Evolutionary conservation across 2,888 invertebrate species (phyloP).

Genomic region (Chymomyza fuscimana): DNA sequence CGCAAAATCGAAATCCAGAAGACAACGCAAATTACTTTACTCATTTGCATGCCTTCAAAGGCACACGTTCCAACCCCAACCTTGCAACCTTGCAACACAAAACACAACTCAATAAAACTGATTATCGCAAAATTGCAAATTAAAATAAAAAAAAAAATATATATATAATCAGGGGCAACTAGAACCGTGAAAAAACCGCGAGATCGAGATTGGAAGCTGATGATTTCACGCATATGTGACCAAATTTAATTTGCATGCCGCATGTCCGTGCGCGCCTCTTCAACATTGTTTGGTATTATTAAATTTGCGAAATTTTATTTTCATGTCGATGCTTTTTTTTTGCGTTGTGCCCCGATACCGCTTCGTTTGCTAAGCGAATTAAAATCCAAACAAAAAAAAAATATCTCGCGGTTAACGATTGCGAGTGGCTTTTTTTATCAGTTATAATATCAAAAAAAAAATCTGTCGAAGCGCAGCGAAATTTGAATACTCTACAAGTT

Average conservation of each 20-base stretch:
- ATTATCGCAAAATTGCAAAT: slow-evolving; percentile 68
- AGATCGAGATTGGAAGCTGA: neutral
- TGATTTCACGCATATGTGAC: slow-evolving; percentile 73
- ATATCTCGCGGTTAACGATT: slow-evolving; percentile 65
- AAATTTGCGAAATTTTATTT: slow-evolving; percentile 65
- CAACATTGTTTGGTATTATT: slow-evolving; percentile 65
- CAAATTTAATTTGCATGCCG: slow-evolving; percentile 61
- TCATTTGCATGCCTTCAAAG: slow-evolving; percentile 52
- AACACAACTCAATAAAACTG: slow-evolving; percentile 64
- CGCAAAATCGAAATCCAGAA: slow-evolving; percentile 9
- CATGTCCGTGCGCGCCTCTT: slow-evolving; percentile 32
- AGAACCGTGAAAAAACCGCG: neutral
- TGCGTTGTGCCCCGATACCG: slow-evolving; percentile 2
- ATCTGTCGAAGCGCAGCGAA: neutral
- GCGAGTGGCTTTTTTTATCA: slow-evolving; percentile 45
- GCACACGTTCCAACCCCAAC: slow-evolving; percentile 7
- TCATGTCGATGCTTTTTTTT: slow-evolving; percentile 18
- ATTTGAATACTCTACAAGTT: neutral
- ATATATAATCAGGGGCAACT: slow-evolving; percentile 2
- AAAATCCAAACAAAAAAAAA: slow-evolving; percentile 52
- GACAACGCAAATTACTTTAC: slow-evolving; percentile 48
- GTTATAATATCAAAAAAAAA: slow-evolving; percentile 26
- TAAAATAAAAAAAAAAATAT: slow-evolving; percentile 39
- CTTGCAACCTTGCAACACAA: slow-evolving; percentile 5
- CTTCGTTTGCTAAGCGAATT: slow-evolving; percentile 53